A percentile compares a stretch with the other conserved stretches of the same genome.
Evolutionary conservation across 2,888 invertebrate species (phyloP).

Genomic region (Oegoconia quadripuncta): DNA sequence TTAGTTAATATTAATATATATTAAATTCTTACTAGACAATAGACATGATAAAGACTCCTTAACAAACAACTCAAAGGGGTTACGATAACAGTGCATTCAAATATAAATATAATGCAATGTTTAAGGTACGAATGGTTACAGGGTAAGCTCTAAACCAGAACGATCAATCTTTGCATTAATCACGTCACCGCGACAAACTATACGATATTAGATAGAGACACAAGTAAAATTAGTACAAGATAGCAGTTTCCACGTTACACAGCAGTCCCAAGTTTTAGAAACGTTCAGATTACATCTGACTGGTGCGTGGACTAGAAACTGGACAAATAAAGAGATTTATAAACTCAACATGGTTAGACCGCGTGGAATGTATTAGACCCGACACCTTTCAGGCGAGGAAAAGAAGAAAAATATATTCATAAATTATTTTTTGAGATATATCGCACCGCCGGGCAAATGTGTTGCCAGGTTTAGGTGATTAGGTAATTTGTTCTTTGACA

Average conservation of each 20-base stretch:
- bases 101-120: constrained; percentile 67
- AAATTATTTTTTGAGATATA: constrained; percentile 35
- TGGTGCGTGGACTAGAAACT: constrained; percentile 28
- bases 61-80: constrained; percentile 75
- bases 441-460: too few relatives aligned
- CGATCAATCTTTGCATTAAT: constrained; percentile 40
- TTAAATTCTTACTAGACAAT: constrained; percentile 76
- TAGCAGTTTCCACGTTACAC: constrained; percentile 23
- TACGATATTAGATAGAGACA: constrained; percentile 8
- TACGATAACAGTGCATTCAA: constrained; percentile 73
- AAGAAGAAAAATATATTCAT: constrained; percentile 51
- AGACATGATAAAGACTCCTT: constrained; percentile 76
- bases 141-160: constrained; percentile 65
- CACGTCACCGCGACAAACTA: constrained; percentile 15
- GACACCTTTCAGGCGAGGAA: constrained; percentile 76
- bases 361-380: constrained; percentile 76
- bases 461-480: too few relatives aligned
- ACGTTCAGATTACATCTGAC: constrained; percentile 70
- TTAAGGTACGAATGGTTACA: constrained; percentile 65
- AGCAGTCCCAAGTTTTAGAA: constrained; percentile 52
- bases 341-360: constrained; percentile 72
- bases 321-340: constrained; percentile 37
- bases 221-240: constrained; percentile 17
- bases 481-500: too few relatives aligned
- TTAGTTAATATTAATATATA: constrained; percentile 70